Conservation (phyloP, 1,140 invertebrate genomes). For the Mycetomoellerius zeteki region DNA sequence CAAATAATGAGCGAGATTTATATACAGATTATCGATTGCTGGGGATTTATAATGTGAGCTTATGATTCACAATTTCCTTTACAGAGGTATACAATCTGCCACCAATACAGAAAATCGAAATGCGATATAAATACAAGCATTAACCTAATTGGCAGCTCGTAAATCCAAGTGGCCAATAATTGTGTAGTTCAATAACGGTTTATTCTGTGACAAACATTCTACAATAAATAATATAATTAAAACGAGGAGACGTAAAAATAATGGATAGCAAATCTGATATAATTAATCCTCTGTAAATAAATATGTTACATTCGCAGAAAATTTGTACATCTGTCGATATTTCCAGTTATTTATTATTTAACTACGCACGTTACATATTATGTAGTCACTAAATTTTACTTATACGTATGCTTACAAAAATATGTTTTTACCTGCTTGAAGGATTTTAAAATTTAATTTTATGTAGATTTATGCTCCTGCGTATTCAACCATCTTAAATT, state of each 20-base stretch:
- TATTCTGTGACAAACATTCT: background rate
- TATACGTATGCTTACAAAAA: background rate
- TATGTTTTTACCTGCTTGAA: background rate
- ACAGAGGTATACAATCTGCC: background rate
- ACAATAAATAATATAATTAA: background rate
- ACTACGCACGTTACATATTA: background rate
- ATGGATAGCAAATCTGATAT: background rate
- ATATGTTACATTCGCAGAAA: background rate
- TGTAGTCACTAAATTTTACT: background rate
- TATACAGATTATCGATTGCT: background rate
- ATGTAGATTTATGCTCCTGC: background rate
- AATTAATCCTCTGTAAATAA: background rate
- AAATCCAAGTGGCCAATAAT: constrained; percentile 41
- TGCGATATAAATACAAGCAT: background rate
- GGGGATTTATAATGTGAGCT: background rate
- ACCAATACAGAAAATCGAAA: background rate
- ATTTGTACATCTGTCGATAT: background rate
- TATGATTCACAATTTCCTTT: constrained; percentile 9
- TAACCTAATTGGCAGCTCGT: constrained; percentile 43
- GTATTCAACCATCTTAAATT: no score
- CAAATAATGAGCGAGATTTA: background rate
- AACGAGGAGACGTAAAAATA: background rate
- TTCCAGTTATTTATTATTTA: constrained; percentile 14
- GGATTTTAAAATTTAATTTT: background rate
- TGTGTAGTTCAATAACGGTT: constrained; percentile 11